Conservation (phyloP, 2,113 vertebrate genomes). For the Thymallus thymallus region DNA sequence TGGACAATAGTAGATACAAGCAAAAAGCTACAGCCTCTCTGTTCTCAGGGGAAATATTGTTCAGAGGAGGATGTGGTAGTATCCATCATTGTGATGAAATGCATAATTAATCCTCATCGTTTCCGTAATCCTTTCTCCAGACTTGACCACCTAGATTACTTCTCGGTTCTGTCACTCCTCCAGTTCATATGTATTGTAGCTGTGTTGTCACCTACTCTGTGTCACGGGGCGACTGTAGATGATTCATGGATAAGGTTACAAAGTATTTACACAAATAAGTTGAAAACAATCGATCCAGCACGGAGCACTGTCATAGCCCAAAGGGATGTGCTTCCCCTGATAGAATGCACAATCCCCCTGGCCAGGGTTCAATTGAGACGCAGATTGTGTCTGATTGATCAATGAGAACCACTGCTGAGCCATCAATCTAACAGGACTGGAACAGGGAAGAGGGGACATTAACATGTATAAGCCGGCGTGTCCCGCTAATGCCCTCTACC, state of each 20-base stretch:
- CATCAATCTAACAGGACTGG: slow-evolving; percentile 28
- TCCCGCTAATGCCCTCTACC: slow-evolving; percentile 31
- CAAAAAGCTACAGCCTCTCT: too few relatives aligned
- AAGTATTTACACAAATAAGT: slow-evolving; percentile 76
- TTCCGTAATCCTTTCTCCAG: slow-evolving; percentile 52
- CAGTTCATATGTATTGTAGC: background rate
- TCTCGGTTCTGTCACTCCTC: background rate
- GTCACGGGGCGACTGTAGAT: slow-evolving; percentile 7
- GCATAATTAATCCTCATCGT: slow-evolving; percentile 69
- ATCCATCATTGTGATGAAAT: slow-evolving; percentile 65
- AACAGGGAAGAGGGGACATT: slow-evolving; percentile 15
- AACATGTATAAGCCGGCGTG: slow-evolving; percentile 29
- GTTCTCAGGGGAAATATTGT: slow-evolving; percentile 54
- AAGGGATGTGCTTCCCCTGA: slow-evolving; percentile 40
- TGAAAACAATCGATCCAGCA: slow-evolving; percentile 64
- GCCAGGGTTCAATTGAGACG: slow-evolving; percentile 23
- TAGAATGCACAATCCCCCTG: slow-evolving; percentile 24
- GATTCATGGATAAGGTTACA: slow-evolving; percentile 70
- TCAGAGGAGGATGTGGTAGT: slow-evolving; percentile 52
- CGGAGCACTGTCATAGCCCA: slow-evolving; percentile 56
- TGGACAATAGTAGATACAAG: background rate
- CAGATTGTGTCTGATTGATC: slow-evolving; percentile 42
- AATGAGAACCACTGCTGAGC: slow-evolving; percentile 34
- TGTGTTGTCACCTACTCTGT: slow-evolving; percentile 35
- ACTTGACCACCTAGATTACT: slow-evolving; percentile 9